phyloP scores from a whole-genome alignment of 1,140 invertebrate species.

The Pachypeltis micranthus region DNA sequence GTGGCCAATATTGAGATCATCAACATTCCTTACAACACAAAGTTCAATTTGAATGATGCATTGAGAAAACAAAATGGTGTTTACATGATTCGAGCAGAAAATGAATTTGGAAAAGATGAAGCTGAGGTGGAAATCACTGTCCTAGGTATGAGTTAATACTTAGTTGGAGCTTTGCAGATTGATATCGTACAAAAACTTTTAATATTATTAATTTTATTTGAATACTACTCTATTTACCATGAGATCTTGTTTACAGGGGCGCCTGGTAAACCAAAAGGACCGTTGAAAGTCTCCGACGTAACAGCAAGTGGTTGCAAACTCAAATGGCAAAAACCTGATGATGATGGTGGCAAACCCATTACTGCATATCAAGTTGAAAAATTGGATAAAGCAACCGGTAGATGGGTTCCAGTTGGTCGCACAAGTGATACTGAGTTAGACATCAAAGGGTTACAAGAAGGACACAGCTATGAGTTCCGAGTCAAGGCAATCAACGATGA shows the following conservation, averaged over 20 bases:
- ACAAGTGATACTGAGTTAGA: constrained; percentile 74
- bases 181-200: no score
- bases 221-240: constrained; percentile 13
- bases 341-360: constrained; percentile 95
- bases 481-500: constrained; percentile 97
- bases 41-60: constrained; percentile 74
- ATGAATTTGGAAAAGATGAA: constrained; percentile 85
- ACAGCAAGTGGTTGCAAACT: constrained; percentile 86
- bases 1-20: constrained; percentile 67
- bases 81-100: constrained; percentile 83
- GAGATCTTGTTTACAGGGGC: constrained; percentile 51
- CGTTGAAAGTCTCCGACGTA: constrained; percentile 83
- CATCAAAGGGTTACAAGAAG: constrained; percentile 81
- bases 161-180: no score
- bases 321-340: constrained; percentile 93
- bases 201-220: no score
- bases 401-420: constrained; percentile 85
- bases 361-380: constrained; percentile 95
- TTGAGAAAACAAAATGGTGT: constrained; percentile 72
- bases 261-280: constrained; percentile 75
- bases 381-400: constrained; percentile 80
- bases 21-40: constrained; percentile 88
- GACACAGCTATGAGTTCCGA: constrained; percentile 91
- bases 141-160: constrained; percentile 65
- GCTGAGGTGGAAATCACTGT: constrained; percentile 88